phyloP scores from a whole-genome alignment of 2,113 vertebrate species.

The Conger conger region DNA sequence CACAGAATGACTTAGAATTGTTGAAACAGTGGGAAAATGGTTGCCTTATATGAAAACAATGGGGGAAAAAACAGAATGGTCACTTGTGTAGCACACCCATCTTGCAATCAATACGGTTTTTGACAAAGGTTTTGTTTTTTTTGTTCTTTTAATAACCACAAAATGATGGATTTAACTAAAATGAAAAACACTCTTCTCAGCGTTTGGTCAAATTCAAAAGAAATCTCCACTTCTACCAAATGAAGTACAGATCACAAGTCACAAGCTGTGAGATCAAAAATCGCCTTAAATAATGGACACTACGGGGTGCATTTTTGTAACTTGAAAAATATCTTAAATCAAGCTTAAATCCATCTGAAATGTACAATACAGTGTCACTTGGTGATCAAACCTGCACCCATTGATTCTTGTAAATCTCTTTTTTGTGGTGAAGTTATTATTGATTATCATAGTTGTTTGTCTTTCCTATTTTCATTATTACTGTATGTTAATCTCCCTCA shows the following conservation, averaged over 20 bases:
- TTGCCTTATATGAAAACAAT: slow-evolving; percentile 77
- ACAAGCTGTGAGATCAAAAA: slow-evolving; percentile 95
- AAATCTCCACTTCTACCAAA: slow-evolving; percentile 53
- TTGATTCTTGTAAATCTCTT: slow-evolving; percentile 88
- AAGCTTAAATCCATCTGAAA: slow-evolving; percentile 89
- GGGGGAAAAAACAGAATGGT: slow-evolving; percentile 54
- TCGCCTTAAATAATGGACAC: slow-evolving; percentile 99
- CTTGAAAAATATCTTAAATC: slow-evolving; percentile 90
- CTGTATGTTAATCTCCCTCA: slow-evolving; percentile 88
- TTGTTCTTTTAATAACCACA: slow-evolving; percentile 34
- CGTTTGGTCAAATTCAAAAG: slow-evolving; percentile 50
- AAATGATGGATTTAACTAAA: slow-evolving; percentile 40
- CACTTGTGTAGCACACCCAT: slow-evolving; percentile 51
- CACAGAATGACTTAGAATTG: slow-evolving; percentile 65
- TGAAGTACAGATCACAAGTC: slow-evolving; percentile 62
- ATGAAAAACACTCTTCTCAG: slow-evolving; percentile 50
- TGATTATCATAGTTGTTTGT: slow-evolving; percentile 37
- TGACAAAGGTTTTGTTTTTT: slow-evolving; percentile 30
- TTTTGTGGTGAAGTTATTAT: slow-evolving; percentile 75
- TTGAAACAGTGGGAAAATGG: slow-evolving; percentile 70
- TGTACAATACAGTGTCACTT: slow-evolving; percentile 93
- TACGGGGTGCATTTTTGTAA: slow-evolving; percentile 91
- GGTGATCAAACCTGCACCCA: slow-evolving; percentile 86
- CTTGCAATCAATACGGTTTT: slow-evolving; percentile 46
- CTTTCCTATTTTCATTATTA: slow-evolving; percentile 48